A percentile compares a stretch with the other conserved stretches of the same genome.
These are phyloP conservation scores for Azorinus chamasolen DNA, from an alignment of 2,888 invertebrate species.

Conservation along the genomic window DNA sequence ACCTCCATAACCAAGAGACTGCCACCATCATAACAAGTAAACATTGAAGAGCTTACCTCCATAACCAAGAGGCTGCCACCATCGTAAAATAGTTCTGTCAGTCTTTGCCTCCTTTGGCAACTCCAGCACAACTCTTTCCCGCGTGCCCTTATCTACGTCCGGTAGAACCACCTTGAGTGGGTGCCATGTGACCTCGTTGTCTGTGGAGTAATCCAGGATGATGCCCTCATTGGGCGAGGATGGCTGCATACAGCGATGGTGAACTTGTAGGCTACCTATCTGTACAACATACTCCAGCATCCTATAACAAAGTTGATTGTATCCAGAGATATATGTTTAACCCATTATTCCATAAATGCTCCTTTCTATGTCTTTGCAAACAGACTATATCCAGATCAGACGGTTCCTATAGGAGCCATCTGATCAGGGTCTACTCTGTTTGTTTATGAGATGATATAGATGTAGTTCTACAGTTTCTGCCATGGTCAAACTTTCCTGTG, in stretches of 20 bases:
- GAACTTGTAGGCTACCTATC: constrained; percentile 80
- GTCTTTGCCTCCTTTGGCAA: constrained; percentile 85
- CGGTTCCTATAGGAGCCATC: too few relatives aligned
- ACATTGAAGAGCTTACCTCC: constrained; percentile 73
- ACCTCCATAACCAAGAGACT: too few relatives aligned
- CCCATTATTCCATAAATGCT: too few relatives aligned
- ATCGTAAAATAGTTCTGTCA: constrained; percentile 84
- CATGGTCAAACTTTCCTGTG: too few relatives aligned
- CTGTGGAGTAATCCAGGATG: constrained; percentile 84
- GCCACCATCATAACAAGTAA: too few relatives aligned
- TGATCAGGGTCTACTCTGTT: too few relatives aligned
- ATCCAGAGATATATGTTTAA: too few relatives aligned
- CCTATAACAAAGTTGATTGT: constrained; percentile 67
- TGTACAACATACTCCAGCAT: constrained; percentile 84
- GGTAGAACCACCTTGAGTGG: constrained; percentile 80
- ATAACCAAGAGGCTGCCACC: constrained; percentile 86
- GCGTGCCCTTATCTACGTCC: constrained; percentile 74
- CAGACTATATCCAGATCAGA: too few relatives aligned
- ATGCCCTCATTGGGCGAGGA: constrained; percentile 82
- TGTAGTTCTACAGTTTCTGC: too few relatives aligned
- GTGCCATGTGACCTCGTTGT: constrained; percentile 85
- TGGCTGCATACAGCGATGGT: constrained; percentile 78
- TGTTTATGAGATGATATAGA: too few relatives aligned
- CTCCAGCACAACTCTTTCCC: constrained; percentile 78
- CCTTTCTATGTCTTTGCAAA: too few relatives aligned